Percentiles rank a stretch among this genome's conserved stretches.
phyloP scores from a whole-genome alignment of 2,888 invertebrate species.

The Liposcelis brunnea region DNA sequence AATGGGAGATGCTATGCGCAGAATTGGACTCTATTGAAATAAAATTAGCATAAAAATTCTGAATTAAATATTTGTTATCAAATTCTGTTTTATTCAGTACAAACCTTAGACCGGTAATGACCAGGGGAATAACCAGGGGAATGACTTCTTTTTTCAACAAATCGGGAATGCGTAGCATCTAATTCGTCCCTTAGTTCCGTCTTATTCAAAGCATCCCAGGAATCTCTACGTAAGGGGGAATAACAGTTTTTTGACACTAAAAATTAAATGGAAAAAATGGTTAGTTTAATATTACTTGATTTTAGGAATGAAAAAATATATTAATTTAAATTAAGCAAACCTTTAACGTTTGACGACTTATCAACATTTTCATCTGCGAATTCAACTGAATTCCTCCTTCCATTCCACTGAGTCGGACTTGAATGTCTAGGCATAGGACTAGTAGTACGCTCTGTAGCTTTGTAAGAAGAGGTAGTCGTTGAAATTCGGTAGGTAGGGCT shows the following conservation, averaged over 20 bases:
- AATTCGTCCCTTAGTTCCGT: slow-evolving; percentile 37
- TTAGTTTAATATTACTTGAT: too few species aligned
- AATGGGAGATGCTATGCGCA: not conserved
- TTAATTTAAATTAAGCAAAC: too few species aligned
- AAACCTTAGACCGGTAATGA: too few species aligned
- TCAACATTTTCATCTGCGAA: slow-evolving; percentile 26
- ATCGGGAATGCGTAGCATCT: slow-evolving; percentile 22
- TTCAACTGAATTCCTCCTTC: not conserved
- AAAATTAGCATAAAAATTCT: not conserved
- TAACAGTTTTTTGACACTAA: slow-evolving; percentile 5
- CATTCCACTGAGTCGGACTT: not conserved
- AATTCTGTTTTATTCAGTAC: too few species aligned
- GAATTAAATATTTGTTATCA: too few species aligned
- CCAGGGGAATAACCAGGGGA: too few species aligned
- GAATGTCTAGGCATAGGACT: not conserved
- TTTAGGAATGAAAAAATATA: not conserved
- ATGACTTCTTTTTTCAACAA: slow-evolving; percentile 10
- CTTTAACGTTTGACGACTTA: slow-evolving; percentile 34
- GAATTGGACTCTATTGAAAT: slow-evolving; percentile 4
- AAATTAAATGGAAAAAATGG: too few species aligned
- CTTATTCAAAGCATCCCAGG: slow-evolving; percentile 69
- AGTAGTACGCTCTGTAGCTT: not conserved
- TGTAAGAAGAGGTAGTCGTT: not conserved
- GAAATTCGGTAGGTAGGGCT: not conserved
- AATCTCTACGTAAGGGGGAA: slow-evolving; percentile 40